Evolutionary conservation across 1,140 invertebrate genomes (phyloP), one percentile per base, ranked within the genome.

Genomic region (Rhynchophorus ferrugineus): DNA sequence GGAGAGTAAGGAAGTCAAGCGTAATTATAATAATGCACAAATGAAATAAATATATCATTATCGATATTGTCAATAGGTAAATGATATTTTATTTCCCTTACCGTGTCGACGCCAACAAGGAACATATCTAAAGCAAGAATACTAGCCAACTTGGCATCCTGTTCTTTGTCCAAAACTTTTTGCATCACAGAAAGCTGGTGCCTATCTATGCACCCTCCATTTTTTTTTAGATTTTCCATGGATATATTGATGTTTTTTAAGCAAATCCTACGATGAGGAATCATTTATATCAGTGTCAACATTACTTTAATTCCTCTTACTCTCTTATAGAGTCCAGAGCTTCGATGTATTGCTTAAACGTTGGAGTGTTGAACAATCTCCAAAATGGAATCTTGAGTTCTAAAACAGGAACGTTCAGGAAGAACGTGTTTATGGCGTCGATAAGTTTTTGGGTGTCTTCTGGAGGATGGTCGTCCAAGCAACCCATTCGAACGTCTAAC

Each of bases 21-120:
- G n/a, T n/a, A n/a, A n/a, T n/a, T n/a, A n/a, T n/a, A n/a, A n/a
- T n/a, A n/a, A n/a, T n/a, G n/a, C n/a, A n/a, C 17, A 14, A 13
- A 13, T 42, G 9, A 18, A n/a, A 20, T 18, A 2, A 47, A 36
- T 17, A 35, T 35, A 35, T 36, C 3, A 18, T 6, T 18, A 36
- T n/a, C 29, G 14, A 13, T 47, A 17, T 11, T 13, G 9, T 41
- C 18, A 39, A 34, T 46, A 24, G 8, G 29, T 21, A 39, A 20
- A 9, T 18, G 3, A 42, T 13, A 18, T 16, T 18, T n/a, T 17
- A 43, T 9, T 34, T 64, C n/a, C n/a, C 71, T 74, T 74, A 89
- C 87, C 56, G 91, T 95, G 68, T 94, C 91, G 58, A 93, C 90
- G 43, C 90, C 91, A 36, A 92, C 91, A 16, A 93, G 69, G 60